Evolutionary conservation across 2,113 vertebrate genomes (phyloP).

Genomic region (Melanerpes formicivorus): DNA sequence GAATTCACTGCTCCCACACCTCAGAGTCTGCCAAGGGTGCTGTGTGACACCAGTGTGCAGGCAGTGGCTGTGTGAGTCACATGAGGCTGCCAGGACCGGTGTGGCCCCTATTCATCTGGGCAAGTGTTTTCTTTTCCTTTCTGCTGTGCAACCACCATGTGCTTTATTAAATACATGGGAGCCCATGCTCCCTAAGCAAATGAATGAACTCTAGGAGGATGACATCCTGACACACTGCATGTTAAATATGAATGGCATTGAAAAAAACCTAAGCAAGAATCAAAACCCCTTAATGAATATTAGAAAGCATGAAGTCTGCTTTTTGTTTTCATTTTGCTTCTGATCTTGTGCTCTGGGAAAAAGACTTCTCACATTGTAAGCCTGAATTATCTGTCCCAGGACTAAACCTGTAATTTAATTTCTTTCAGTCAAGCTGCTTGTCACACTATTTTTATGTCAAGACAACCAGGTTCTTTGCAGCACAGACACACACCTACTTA

Average conservation of each 20-base stretch:
- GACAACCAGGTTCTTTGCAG: conserved; percentile 57
- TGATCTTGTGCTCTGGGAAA: conserved; percentile 36
- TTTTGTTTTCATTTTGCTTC: conserved; percentile 53
- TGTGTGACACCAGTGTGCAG: not conserved
- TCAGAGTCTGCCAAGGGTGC: not conserved
- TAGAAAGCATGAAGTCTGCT: conserved; percentile 18
- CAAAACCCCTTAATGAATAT: conserved; percentile 38
- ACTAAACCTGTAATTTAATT: conserved; percentile 51
- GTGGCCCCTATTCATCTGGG: not conserved
- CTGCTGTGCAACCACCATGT: not conserved
- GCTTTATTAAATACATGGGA: conserved; percentile 6
- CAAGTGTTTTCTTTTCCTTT: not conserved
- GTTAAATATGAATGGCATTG: conserved; percentile 38
- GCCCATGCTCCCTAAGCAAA: conserved; percentile 1
- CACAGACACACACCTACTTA: conserved; percentile 44
- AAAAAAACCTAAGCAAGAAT: not conserved
- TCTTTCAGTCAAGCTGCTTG: conserved; percentile 56
- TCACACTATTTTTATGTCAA: conserved; percentile 54
- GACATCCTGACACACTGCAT: not conserved
- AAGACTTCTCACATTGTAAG: conserved; percentile 18
- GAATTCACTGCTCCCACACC: not conserved
- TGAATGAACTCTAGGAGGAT: not conserved
- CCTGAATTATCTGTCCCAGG: conserved; percentile 55
- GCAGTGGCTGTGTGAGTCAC: not conserved
- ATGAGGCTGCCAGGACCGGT: not conserved